A percentile compares a stretch with the other conserved stretches of the same genome.
Conservation (phyloP, 1,140 invertebrate species). For the Pararge aegeria region DNA sequence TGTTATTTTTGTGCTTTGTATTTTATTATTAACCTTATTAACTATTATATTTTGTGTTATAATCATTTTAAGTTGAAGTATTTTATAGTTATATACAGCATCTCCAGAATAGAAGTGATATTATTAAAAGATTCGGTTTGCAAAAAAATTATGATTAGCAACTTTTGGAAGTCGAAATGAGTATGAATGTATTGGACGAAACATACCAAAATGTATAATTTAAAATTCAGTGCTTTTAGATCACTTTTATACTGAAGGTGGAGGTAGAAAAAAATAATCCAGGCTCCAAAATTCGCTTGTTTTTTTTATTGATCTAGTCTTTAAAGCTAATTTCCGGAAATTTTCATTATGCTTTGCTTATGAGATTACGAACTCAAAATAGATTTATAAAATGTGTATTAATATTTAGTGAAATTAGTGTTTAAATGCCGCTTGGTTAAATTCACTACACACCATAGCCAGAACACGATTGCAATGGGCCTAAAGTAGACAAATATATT, state of each 20-base stretch:
- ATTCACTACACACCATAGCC: conserved; percentile 14
- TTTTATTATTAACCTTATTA: conserved; percentile 25
- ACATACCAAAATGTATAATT: background rate
- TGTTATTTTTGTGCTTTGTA: conserved; percentile 29
- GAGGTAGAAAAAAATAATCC: conserved; percentile 8
- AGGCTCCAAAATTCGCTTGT: conserved; percentile 30
- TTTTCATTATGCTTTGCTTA: conserved; percentile 30
- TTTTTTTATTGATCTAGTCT: conserved; percentile 41
- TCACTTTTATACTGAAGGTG: background rate
- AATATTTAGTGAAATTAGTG: conserved; percentile 22
- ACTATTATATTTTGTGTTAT: conserved; percentile 26
- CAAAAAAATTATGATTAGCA: background rate
- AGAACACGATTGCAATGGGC: conserved; percentile 22
- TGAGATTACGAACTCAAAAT: conserved; percentile 26
- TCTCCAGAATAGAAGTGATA: background rate
- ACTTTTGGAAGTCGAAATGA: too few species aligned
- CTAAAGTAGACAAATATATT: conserved; percentile 24
- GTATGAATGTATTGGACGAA: background rate
- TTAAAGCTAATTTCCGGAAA: conserved; percentile 33
- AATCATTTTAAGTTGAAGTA: conserved; percentile 22
- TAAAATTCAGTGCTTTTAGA: background rate
- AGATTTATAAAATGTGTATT: conserved; percentile 14
- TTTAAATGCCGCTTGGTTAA: conserved; percentile 11
- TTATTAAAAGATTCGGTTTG: background rate
- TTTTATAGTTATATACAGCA: conserved; percentile 3